These are phyloP conservation scores for Tapera naevia DNA, from an alignment of 2,797 vertebrate species.

Conservation along the genomic window DNA sequence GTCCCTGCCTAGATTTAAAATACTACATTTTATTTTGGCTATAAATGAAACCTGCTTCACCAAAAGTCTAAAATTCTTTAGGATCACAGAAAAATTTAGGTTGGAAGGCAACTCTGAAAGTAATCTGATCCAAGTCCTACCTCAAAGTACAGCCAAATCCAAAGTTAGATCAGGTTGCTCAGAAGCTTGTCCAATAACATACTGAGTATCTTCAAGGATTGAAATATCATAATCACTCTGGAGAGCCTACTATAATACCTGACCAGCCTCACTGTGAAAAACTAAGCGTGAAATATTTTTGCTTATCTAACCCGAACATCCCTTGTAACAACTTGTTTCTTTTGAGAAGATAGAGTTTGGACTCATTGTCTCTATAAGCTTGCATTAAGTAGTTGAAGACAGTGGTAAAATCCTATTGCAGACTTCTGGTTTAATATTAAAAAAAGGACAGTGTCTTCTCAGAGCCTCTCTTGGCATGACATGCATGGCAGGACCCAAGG, in stretches of 20 bases:
- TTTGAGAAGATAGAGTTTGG: background rate
- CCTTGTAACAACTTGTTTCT: background rate
- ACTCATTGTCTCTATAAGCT: background rate
- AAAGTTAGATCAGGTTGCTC: background rate
- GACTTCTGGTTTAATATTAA: background rate
- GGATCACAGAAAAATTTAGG: background rate
- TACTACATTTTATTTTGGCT: background rate
- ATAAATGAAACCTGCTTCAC: background rate
- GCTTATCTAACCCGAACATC: background rate
- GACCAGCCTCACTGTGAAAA: background rate
- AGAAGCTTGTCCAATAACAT: background rate
- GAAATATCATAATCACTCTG: background rate
- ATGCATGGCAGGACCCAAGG: background rate
- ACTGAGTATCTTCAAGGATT: background rate
- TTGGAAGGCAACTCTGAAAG: background rate
- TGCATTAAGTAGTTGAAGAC: background rate
- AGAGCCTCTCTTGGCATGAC: background rate
- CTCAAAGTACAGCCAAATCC: background rate
- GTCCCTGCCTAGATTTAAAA: background rate
- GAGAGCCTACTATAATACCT: background rate
- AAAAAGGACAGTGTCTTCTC: background rate
- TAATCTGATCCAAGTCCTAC: background rate
- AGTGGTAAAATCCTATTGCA: background rate
- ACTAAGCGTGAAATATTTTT: background rate
- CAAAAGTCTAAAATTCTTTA: background rate